Percentiles rank a stretch among this genome's conserved stretches.
Evolutionary conservation across 37 sponge, comb jelly and placozoan genomes (phyloP).

Genomic region (Beroe ovata): DNA sequence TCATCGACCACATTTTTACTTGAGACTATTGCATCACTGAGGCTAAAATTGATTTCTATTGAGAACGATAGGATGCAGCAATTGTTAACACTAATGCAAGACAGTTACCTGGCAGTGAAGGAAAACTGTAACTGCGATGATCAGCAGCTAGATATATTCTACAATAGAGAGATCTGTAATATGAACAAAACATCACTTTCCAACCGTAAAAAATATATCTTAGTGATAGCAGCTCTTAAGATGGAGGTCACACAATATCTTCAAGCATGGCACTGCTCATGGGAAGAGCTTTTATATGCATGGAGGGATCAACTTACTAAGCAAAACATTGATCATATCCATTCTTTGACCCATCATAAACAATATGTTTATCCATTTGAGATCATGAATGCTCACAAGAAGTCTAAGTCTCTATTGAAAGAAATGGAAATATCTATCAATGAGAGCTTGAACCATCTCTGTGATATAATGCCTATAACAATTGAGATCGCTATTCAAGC

Average conservation of each 20-base stretch:
- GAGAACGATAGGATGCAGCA: conserved; percentile 10
- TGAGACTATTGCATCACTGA: neutral
- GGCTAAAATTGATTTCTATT: neutral
- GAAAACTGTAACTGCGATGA: neutral
- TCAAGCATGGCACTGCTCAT: conserved; percentile 4
- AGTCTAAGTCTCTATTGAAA: neutral
- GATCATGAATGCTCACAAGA: neutral
- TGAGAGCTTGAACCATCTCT: neutral
- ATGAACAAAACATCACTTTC: neutral
- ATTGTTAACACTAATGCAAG: neutral
- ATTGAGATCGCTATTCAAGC: neutral
- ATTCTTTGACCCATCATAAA: neutral
- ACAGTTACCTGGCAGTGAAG: neutral
- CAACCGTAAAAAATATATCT: neutral
- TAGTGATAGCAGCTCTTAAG: neutral
- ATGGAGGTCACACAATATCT: neutral
- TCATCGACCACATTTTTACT: neutral
- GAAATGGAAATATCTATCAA: neutral
- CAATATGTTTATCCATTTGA: neutral
- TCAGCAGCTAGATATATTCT: neutral
- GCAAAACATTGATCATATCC: conserved; percentile 3
- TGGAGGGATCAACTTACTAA: conserved; percentile 16
- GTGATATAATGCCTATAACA: conserved; percentile 8
- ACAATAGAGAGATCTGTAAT: neutral
- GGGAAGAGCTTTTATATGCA: neutral